phyloP scores from a whole-genome alignment of 2,113 vertebrate species.

The Hiodon tergisus region DNA sequence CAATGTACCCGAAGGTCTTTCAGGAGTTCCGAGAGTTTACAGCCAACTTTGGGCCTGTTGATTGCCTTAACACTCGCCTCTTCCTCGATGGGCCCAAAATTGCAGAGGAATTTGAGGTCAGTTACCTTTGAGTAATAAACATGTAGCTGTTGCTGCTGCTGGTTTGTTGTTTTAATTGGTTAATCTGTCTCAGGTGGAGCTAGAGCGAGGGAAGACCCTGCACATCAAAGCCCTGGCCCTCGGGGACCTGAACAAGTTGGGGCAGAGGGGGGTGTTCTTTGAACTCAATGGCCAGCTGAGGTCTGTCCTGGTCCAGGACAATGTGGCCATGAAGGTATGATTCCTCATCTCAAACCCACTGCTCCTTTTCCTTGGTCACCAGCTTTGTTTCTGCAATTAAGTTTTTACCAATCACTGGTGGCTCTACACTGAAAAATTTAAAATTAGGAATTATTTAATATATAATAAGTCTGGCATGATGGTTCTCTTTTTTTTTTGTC shows the following conservation, averaged over 20 bases:
- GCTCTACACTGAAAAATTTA: too few relatives aligned
- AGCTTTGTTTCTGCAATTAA: too few relatives aligned
- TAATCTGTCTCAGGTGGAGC: conserved; percentile 69
- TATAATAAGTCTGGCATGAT: too few relatives aligned
- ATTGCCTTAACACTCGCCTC: conserved; percentile 72
- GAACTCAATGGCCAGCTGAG: conserved; percentile 87
- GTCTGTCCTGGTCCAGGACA: conserved; percentile 85
- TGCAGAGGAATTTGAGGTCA: conserved; percentile 74
- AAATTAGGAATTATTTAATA: too few relatives aligned
- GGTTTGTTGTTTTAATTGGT: neutral
- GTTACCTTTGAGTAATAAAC: neutral
- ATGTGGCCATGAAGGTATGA: conserved; percentile 81
- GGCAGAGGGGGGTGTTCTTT: conserved; percentile 90
- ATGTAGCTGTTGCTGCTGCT: neutral
- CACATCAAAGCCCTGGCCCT: conserved; percentile 88
- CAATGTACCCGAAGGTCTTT: conserved; percentile 90
- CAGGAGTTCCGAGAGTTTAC: conserved; percentile 82
- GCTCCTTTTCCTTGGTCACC: too few relatives aligned
- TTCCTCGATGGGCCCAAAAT: conserved; percentile 75
- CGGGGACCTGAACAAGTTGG: conserved; percentile 80
- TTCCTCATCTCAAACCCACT: neutral
- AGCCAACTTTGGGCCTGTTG: conserved; percentile 59
- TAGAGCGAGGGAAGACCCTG: conserved; percentile 84
- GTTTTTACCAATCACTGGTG: too few relatives aligned
- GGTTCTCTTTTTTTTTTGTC: too few relatives aligned